Evolutionary conservation across 2,113 vertebrate species (phyloP), one percentile per base, ranked within the genome.

Genomic region (Turdus rufiventris): DNA sequence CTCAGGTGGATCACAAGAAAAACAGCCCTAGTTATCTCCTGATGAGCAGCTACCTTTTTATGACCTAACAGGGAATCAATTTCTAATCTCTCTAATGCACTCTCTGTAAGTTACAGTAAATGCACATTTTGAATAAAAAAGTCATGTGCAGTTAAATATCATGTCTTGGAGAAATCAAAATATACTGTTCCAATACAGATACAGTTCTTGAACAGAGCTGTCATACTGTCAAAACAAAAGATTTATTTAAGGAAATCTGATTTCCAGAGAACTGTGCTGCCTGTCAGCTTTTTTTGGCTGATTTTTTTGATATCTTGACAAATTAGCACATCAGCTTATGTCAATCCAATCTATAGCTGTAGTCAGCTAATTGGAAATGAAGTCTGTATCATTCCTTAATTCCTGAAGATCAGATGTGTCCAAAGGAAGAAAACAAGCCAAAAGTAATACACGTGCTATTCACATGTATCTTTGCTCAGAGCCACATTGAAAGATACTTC

Each of bases 181-280:
- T 85, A 88, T 28, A 23, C 81, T 65, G 25, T 60, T 66, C 74
- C 42, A 68, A 3, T 42, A 63, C 33, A 58, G 54, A 34, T 94
- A 53, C 72, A 77, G 72, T 31, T 92, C 75, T 43, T 60, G 76
- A 94, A 50, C 36, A 81, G 83, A 72, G 19, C 68, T 87, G 61
- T 94, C 88, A 84, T 50, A 7, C 48, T 92, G 68, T 95, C 86
- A 81, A 89, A 95, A 89, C 38, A 92, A 84, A 83, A 89, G 47
- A 42, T 56, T 71, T 91, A 94, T 91, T 77, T 80, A 67, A 68
- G 61, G 58, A 96, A 93, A 81, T 80, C 42, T 88, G 12, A 91
- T 94, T 95, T 90, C 18, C 57, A 72, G 51, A 53, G 70, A 91
- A 9, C 51, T 18, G 15, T 77, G 65, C 33, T 84, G 34, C 72